A percentile compares a stretch with the other conserved stretches of the same genome.
Conservation (phyloP, 2,888 invertebrate species). For the Protonemura montana region DNA sequence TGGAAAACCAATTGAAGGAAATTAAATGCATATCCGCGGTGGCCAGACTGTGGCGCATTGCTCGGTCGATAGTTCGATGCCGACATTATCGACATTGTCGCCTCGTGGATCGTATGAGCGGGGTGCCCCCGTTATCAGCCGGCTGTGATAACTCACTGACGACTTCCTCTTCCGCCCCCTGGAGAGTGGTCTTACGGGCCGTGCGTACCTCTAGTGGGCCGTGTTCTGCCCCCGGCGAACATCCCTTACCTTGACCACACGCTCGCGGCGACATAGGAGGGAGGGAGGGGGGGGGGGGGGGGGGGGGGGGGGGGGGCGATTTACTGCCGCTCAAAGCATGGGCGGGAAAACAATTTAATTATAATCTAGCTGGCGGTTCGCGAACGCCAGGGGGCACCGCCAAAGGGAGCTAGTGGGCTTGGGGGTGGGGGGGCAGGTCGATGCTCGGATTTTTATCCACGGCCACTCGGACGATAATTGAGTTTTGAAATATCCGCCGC, state of each 20-base stretch:
- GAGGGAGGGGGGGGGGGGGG: neutral
- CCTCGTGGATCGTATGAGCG: neutral
- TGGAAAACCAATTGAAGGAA: neutral
- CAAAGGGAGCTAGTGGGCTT: neutral
- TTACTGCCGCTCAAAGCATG: neutral
- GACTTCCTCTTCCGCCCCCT: neutral
- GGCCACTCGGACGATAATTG: slow-evolving; percentile 7
- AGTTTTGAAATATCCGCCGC: slow-evolving; percentile 12
- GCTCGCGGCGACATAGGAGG: neutral
- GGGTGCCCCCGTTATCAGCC: neutral
- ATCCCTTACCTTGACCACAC: neutral
- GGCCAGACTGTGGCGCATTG: neutral
- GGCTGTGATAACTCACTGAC: neutral
- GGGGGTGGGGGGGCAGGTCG: neutral
- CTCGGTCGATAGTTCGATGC: neutral
- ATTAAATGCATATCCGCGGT: neutral
- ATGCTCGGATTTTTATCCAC: neutral
- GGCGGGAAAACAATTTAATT: slow-evolving; percentile 7
- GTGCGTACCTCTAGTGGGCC: neutral
- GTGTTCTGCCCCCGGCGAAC: neutral
- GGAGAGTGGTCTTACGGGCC: neutral
- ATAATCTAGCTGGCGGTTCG: neutral
- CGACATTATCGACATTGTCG: neutral
- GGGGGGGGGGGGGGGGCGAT: neutral
- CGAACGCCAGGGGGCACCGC: neutral